A percentile compares a stretch with the other conserved stretches of the same genome.
These are phyloP conservation scores for Archips crataeganus DNA, from an alignment of 2,888 invertebrate species.

Conservation along the genomic window DNA sequence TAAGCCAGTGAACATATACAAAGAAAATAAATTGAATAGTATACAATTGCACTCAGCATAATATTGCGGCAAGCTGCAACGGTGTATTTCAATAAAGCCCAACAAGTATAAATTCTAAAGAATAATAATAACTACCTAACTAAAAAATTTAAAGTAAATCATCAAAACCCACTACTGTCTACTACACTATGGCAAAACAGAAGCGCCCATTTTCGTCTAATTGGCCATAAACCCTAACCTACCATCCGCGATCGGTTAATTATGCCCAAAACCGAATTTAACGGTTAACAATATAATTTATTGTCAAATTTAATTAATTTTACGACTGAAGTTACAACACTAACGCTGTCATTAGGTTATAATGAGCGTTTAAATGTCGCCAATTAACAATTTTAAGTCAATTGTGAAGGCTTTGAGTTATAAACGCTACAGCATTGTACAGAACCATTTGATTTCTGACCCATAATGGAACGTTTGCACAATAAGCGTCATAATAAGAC, in stretches of 20 bases:
- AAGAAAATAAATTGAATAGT: too few species aligned
- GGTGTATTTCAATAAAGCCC: too few species aligned
- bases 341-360: constrained; percentile 33
- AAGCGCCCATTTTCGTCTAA: constrained; percentile 52
- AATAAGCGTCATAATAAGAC: too few species aligned
- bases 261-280: constrained; percentile 40
- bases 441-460: too few species aligned
- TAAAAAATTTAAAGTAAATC: not conserved
- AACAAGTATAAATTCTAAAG: too few species aligned
- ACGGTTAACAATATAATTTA: constrained; percentile 36
- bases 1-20: too few species aligned
- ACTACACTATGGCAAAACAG: constrained; percentile 46
- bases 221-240: constrained; percentile 53
- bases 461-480: too few species aligned
- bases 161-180: not conserved
- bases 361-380: constrained; percentile 27
- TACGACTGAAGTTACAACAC: constrained; percentile 39
- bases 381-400: constrained; percentile 19
- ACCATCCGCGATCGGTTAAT: constrained; percentile 47
- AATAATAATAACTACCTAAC: too few species aligned
- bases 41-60: too few species aligned
- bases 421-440: not conserved
- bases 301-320: constrained; percentile 47
- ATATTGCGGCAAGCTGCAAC: too few species aligned
- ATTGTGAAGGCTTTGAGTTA: constrained; percentile 12